phyloP scores from a whole-genome alignment of 1,140 invertebrate species.

The Octopus sinensis region DNA sequence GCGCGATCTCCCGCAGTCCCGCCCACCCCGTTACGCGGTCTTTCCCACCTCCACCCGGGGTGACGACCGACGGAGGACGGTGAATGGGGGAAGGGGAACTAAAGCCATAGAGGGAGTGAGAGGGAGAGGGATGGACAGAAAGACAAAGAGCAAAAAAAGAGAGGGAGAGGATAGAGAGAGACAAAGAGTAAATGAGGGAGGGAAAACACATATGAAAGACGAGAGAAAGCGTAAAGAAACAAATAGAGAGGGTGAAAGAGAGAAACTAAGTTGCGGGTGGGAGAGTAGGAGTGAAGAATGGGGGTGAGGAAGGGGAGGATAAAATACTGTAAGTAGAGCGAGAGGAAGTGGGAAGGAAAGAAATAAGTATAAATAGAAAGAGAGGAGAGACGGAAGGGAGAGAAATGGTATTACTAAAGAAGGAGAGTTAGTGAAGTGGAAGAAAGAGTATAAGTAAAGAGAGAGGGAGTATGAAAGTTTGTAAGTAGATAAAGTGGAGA shows the following conservation, averaged over 20 bases:
- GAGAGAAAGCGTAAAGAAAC: not conserved
- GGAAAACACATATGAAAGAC: not conserved
- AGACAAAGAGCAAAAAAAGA: not conserved
- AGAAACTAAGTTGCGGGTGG: conserved; percentile 13
- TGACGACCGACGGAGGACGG: too few species aligned
- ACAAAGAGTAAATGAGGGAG: conserved; percentile 5
- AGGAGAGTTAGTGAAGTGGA: not conserved
- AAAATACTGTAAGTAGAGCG: conserved; percentile 8
- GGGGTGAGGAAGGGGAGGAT: conserved; percentile 10
- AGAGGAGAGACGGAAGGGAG: not conserved
- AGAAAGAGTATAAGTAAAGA: not conserved
- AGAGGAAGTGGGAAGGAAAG: conserved; percentile 12
- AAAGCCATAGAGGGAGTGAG: not conserved
- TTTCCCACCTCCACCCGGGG: too few species aligned
- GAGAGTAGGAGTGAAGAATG: not conserved
- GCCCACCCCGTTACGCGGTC: too few species aligned
- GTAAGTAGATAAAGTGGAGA: not conserved
- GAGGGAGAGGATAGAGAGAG: not conserved
- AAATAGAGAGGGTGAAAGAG: not conserved
- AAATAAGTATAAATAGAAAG: conserved; percentile 4
- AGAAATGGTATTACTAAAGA: not conserved
- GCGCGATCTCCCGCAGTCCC: too few species aligned
- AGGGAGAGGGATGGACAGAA: not conserved
- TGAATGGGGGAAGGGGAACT: not conserved
- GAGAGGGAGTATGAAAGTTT: not conserved